Evolutionary conservation across 2,797 vertebrate species (phyloP).

Genomic region (Scleropages formosus): DNA sequence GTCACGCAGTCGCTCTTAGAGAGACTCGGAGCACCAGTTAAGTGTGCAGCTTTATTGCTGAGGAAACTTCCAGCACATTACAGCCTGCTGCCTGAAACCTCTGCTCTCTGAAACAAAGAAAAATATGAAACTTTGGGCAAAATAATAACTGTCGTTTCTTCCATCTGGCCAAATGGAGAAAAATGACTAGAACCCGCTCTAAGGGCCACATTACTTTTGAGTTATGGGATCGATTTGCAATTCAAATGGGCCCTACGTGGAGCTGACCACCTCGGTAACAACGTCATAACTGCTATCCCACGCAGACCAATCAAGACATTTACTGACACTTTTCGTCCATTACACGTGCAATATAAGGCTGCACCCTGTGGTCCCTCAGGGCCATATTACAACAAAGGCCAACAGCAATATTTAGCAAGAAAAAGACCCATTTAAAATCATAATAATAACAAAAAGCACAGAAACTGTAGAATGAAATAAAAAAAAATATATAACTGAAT

Average conservation of each 20-base stretch:
- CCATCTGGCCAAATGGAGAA: constrained; percentile 82
- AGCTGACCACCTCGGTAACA: constrained; percentile 78
- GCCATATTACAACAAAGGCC: constrained; percentile 67
- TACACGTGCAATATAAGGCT: constrained; percentile 65
- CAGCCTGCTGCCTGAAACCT: background rate
- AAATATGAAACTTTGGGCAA: constrained; percentile 60
- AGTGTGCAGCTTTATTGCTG: constrained; percentile 34
- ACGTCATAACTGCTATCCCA: constrained; percentile 62
- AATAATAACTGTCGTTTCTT: constrained; percentile 59
- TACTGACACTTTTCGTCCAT: constrained; percentile 65
- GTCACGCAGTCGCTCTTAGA: background rate
- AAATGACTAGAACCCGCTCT: constrained; percentile 73
- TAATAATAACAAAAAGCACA: background rate
- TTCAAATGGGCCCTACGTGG: constrained; percentile 87
- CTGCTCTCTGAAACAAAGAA: constrained; percentile 45
- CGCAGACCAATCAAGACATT: constrained; percentile 76
- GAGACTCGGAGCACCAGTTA: background rate
- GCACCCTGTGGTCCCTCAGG: constrained; percentile 67
- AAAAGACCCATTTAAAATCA: constrained; percentile 54
- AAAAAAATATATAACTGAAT: no score
- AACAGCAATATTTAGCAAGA: constrained; percentile 70
- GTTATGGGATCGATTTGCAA: constrained; percentile 93
- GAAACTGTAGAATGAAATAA: no score
- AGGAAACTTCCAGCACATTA: background rate
- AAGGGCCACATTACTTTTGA: constrained; percentile 90